Evolutionary conservation across 2,113 vertebrate genomes (phyloP), one percentile per base, ranked within the genome.

Genomic region (Myrmophylax atrothorax): DNA sequence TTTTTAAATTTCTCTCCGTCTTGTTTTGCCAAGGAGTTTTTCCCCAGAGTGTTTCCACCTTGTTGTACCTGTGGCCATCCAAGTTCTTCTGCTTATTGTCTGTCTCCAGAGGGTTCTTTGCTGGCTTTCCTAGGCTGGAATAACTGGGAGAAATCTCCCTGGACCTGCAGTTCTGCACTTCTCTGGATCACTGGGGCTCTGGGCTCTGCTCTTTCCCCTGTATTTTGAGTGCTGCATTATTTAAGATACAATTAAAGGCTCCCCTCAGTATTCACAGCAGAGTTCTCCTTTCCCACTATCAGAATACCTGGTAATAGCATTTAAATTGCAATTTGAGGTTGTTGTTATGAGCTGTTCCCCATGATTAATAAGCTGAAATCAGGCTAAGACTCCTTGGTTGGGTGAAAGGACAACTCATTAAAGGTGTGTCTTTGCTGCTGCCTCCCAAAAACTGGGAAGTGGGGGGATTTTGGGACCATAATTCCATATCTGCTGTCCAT

Each of bases 321-420:
- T 95, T 83, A 76, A 83, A 85, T 90, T 68, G 42, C 46, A 62
- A 8, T 73, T 68, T 53, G 49, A 14, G 40, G 17, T 44, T 42
- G 52, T 63, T 92, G 29, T 69, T 93, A 38, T 52, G 72, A 82
- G 53, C 78, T 79, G 1, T 76, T 84, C 47, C 62, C 38, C 33
- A 7, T 60, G 40, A 91, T 93, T 83, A 85, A 64, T 70, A 59
- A 82, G 33, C 26, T 82, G 69, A 59, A 79, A 70, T 60, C 31
- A 10, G n/a, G 33, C 10, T 59, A 10, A 44, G 88, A 58, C 40
- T 9, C 28, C 28, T 56, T 14, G 16, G 44, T 7, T 9, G 29
- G 38, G 31, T 79, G 44, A 12, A 72, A 59, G 18, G 6, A 28
- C 29, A 60, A 9, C 62, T 44, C 38, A 12, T 20, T 59, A 31